These are phyloP conservation scores for Adelphocoris suturalis DNA, from an alignment of 2,888 invertebrate species.

Conservation along the genomic window DNA sequence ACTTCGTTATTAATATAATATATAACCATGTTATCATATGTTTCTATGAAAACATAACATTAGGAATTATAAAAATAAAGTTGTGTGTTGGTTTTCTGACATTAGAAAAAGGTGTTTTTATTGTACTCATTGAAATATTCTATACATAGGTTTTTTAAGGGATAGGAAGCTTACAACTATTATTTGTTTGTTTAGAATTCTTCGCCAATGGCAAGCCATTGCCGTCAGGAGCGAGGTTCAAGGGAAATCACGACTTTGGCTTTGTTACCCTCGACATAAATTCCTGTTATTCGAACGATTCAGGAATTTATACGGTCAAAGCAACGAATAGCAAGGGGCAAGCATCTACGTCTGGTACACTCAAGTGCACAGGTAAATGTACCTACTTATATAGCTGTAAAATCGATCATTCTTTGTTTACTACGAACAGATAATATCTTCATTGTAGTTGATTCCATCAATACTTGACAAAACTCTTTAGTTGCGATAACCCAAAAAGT, in stretches of 20 bases:
- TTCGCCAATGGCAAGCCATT: slow-evolving; percentile 95
- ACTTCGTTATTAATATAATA: too few relatives aligned
- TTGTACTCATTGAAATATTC: too few relatives aligned
- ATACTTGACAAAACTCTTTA: too few relatives aligned
- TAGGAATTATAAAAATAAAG: too few relatives aligned
- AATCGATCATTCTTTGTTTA: not conserved
- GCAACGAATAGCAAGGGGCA: slow-evolving; percentile 93
- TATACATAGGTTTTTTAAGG: too few relatives aligned
- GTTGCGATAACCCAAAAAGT: too few relatives aligned
- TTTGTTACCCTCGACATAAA: slow-evolving; percentile 94
- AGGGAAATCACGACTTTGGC: slow-evolving; percentile 96
- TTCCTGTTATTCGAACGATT: slow-evolving; percentile 94
- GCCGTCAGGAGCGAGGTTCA: slow-evolving; percentile 92
- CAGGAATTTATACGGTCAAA: slow-evolving; percentile 93
- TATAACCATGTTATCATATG: too few relatives aligned
- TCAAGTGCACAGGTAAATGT: slow-evolving; percentile 88
- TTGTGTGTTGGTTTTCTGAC: too few relatives aligned
- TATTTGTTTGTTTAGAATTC: slow-evolving; percentile 84
- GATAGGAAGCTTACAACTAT: not conserved
- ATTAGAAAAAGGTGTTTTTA: too few relatives aligned
- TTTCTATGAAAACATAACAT: too few relatives aligned
- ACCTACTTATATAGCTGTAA: not conserved
- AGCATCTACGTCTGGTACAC: slow-evolving; percentile 93
- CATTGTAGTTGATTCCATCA: too few relatives aligned
- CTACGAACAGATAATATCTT: too few relatives aligned